These are phyloP conservation scores for Nyleta sp. DNA, from an alignment of 2,888 invertebrate genomes.

Conservation along the genomic window DNA sequence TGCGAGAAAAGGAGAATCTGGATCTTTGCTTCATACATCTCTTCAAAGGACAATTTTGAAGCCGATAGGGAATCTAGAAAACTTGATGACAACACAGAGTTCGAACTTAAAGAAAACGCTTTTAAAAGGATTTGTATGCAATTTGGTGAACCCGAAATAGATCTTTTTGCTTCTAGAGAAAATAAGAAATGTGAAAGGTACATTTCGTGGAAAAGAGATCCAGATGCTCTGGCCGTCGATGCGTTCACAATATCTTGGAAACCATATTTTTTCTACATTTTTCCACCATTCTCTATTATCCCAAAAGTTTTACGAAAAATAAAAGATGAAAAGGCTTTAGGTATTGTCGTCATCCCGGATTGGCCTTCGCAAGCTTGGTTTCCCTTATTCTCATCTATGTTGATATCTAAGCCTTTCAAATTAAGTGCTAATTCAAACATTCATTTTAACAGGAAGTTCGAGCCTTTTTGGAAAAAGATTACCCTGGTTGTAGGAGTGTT, in stretches of 20 bases:
- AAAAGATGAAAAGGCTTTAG: constrained; percentile 25
- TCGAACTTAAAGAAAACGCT: constrained; percentile 15
- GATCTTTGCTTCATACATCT: constrained; percentile 52
- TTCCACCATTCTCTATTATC: constrained; percentile 54
- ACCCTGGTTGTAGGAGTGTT: constrained; percentile 44
- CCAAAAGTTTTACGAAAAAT: constrained; percentile 37
- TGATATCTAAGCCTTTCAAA: constrained; percentile 43
- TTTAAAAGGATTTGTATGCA: constrained; percentile 11
- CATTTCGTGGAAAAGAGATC: constrained; percentile 59
- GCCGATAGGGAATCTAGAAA: constrained; percentile 48
- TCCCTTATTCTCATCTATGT: constrained; percentile 29
- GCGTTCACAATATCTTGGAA: constrained; percentile 53
- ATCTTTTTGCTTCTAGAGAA: constrained; percentile 51
- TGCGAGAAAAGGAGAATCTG: constrained; percentile 47
- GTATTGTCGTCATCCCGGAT: constrained; percentile 48
- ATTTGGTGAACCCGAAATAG: constrained; percentile 52
- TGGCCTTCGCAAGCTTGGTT: constrained; percentile 56
- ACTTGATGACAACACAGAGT: constrained; percentile 48
- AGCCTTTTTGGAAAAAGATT: constrained; percentile 25
- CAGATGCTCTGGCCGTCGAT: constrained; percentile 47
- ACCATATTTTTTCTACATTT: constrained; percentile 54
- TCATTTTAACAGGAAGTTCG: constrained; percentile 37
- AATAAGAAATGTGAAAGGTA: constrained; percentile 53
- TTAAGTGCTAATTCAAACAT: constrained; percentile 35
- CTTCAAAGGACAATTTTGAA: constrained; percentile 42